A percentile compares a stretch with the other conserved stretches of the same genome.
phyloP scores from a whole-genome alignment of 2,113 vertebrate species.

The Catagonus wagneri region DNA sequence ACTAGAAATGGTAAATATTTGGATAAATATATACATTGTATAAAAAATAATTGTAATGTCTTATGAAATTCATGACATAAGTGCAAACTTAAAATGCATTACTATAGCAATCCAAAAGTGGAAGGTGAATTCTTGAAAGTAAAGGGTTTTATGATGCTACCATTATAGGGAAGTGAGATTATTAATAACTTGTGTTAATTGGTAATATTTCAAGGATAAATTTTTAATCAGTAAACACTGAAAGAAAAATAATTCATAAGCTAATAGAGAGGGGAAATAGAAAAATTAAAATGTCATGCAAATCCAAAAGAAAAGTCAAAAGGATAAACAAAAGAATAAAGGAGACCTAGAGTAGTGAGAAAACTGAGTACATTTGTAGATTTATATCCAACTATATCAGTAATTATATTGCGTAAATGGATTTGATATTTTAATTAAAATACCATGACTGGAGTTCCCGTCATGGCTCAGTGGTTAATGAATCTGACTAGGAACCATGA shows the following conservation, averaged over 20 bases:
- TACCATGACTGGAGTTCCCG: neutral
- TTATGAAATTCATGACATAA: neutral
- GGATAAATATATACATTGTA: neutral
- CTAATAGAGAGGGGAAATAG: neutral
- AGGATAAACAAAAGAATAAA: constrained; percentile 22
- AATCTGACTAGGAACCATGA: too few relatives aligned
- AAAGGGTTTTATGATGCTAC: neutral
- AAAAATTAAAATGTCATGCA: neutral
- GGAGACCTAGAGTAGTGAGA: neutral
- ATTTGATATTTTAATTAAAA: constrained; percentile 17
- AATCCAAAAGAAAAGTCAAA: neutral
- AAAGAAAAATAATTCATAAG: constrained; percentile 57
- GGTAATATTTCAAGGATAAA: constrained; percentile 54
- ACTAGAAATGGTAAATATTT: neutral
- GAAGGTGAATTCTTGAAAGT: neutral
- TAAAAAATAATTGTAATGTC: neutral
- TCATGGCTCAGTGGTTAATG: too few relatives aligned
- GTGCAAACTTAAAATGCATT: neutral
- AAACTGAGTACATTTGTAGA: neutral
- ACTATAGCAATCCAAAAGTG: neutral
- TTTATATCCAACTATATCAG: neutral
- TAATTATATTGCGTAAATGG: constrained; percentile 11
- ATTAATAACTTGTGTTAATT: constrained; percentile 54
- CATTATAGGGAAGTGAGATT: neutral
- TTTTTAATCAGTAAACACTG: constrained; percentile 65